Evolutionary conservation across 92 coral and sea anemone genomes (phyloP).

Genomic region (Bergia sp.): DNA sequence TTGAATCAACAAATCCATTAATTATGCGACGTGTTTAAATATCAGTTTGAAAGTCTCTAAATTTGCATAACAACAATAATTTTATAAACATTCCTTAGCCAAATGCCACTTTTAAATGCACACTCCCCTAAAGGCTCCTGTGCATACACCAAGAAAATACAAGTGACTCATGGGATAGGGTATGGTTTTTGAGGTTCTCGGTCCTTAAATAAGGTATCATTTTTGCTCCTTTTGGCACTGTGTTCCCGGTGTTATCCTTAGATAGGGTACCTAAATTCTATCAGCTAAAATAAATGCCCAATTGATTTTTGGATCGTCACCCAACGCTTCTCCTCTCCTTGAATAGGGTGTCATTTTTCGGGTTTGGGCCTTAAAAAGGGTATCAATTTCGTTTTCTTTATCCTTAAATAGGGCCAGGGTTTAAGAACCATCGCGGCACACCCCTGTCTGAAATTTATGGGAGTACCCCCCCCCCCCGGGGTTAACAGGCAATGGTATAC

Average conservation of each 20-base stretch:
- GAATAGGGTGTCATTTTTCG: conserved; percentile 20
- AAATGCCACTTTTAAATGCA: too few species aligned
- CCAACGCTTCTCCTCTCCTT: too few species aligned
- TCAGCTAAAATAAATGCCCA: conserved; percentile 32
- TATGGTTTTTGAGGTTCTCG: conserved; percentile 39
- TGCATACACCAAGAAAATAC: too few species aligned
- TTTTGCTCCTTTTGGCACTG: conserved; percentile 36
- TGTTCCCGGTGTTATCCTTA: conserved; percentile 44
- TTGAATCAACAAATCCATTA: too few species aligned
- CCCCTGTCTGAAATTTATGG: conserved; percentile 26
- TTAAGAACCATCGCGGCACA: conserved; percentile 33
- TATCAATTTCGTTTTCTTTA: conserved; percentile 8
- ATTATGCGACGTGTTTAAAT: too few species aligned
- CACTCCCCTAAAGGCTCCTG: too few species aligned
- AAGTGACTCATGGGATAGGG: too few species aligned
- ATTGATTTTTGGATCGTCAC: too few species aligned
- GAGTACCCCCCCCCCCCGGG: conserved; percentile 9
- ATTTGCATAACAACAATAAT: too few species aligned
- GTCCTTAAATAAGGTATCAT: conserved; percentile 36
- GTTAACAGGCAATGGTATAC: too few species aligned
- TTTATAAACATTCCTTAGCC: too few species aligned
- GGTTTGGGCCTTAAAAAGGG: conserved; percentile 42
- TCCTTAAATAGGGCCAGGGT: conserved; percentile 42
- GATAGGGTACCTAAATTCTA: conserved; percentile 37
- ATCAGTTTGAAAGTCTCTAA: too few species aligned